Evolutionary conservation across 1,140 invertebrate genomes (phyloP).

Genomic region (Drosophila takahashii): DNA sequence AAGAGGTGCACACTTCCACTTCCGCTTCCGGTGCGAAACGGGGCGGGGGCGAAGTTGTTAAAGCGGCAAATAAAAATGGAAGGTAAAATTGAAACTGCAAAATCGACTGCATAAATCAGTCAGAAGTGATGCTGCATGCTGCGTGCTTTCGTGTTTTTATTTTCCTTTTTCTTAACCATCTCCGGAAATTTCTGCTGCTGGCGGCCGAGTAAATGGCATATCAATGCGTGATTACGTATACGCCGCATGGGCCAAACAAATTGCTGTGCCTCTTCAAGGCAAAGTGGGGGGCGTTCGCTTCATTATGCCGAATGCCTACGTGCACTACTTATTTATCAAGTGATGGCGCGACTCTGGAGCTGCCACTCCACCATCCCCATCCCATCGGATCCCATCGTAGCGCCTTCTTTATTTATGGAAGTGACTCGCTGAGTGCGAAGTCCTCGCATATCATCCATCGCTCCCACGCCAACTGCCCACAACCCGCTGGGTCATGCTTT

Average conservation of each 20-base stretch:
- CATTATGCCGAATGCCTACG: constrained; percentile 79
- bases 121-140: constrained; percentile 15
- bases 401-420: constrained; percentile 53
- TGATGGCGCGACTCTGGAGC: constrained; percentile 64
- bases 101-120: constrained; percentile 73
- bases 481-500: constrained; percentile 51
- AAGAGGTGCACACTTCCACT: background rate
- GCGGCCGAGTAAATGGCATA: constrained; percentile 70
- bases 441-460: constrained; percentile 44
- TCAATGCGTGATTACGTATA: constrained; percentile 82
- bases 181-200: constrained; percentile 32
- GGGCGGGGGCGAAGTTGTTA: constrained; percentile 20
- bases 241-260: constrained; percentile 65
- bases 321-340: constrained; percentile 82
- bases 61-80: constrained; percentile 44
- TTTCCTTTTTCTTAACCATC: background rate
- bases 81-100: constrained; percentile 69
- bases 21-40: constrained; percentile 9
- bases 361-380: background rate
- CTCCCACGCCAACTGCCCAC: constrained; percentile 33
- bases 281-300: constrained; percentile 42
- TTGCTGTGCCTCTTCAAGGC: constrained; percentile 24
- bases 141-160: background rate
- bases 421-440: constrained; percentile 57
- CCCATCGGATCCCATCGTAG: background rate